Percentiles rank a stretch among this genome's conserved stretches.
These are phyloP conservation scores for Nylanderia fulva DNA, from an alignment of 1,140 invertebrate species.

Conservation along the genomic window DNA sequence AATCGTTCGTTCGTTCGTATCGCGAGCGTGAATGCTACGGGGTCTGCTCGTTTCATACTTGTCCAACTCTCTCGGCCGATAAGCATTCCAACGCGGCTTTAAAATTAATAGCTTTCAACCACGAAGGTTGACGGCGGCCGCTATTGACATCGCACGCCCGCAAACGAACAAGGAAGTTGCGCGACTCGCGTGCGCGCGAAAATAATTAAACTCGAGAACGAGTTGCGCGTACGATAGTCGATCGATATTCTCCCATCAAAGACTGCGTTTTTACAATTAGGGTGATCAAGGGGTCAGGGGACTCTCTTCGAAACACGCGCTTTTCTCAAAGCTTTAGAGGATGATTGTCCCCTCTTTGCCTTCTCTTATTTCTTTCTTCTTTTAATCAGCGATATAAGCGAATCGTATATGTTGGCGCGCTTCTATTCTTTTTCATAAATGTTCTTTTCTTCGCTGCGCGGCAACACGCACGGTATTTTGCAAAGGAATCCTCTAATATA, in stretches of 20 bases:
- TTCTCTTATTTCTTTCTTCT: not conserved
- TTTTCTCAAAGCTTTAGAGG: not conserved
- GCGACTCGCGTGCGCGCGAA: slow-evolving; percentile 47
- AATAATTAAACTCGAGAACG: slow-evolving; percentile 57
- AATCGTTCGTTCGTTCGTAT: slow-evolving; percentile 26
- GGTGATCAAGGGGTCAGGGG: not conserved
- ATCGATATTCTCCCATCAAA: slow-evolving; percentile 33
- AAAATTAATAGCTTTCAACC: slow-evolving; percentile 61
- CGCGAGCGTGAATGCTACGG: slow-evolving; percentile 17
- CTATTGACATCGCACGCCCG: slow-evolving; percentile 52
- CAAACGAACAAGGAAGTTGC: slow-evolving; percentile 46
- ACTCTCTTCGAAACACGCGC: not conserved
- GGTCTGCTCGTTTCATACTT: slow-evolving; percentile 42
- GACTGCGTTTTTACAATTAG: not conserved
- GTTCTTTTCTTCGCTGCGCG: not conserved
- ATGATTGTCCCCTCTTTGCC: not conserved
- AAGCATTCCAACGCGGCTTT: slow-evolving; percentile 55
- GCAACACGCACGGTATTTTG: not conserved
- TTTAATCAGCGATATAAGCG: not conserved
- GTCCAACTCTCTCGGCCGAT: slow-evolving; percentile 49
- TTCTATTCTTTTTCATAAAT: not conserved
- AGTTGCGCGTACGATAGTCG: slow-evolving; percentile 14
- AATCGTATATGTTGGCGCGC: not conserved
- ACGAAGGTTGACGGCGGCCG: slow-evolving; percentile 40
- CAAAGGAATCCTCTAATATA: slow-evolving; percentile 20